Base-by-base conservation (phyloP, 2,797 vertebrate species). In the Alcedo quadribrachys region DNA sequence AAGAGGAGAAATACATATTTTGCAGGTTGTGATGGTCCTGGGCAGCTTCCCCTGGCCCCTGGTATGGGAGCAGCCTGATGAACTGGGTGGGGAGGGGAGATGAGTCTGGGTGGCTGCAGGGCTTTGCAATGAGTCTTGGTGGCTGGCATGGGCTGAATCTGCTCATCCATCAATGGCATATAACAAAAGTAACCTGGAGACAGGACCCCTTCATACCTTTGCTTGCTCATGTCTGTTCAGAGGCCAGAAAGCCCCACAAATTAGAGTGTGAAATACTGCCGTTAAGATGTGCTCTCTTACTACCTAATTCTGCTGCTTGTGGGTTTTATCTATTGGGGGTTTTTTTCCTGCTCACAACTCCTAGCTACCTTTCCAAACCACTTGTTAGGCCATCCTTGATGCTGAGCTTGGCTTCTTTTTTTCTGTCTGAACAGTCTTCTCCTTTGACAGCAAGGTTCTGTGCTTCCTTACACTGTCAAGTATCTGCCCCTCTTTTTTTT, bases 351-450 rank as follows among this genome's bases (percentile, higher is more conserved):
- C 24, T 91, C 1, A 0, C 33, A 67, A 25, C 28, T 91, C 55
- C 35, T 69, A 50, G 40, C 33, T 75, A 76, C 33, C 45, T 87
- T 83, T 85, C n/a, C 71, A 85, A 68, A 78, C 22, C 13, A 25
- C 69, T 78, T 91, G 62, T 42, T 90, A 81, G 94, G 66, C 70
- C 79, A 85, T 78, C 78, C 75, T 46, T 90, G 81, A 91, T 2
- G 10, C 78, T 80, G 67, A 90, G 48, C 48, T 80, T 85, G 65
- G 62, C 40, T 87, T 83, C 63, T 54, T 54, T 89, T 85, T 33
- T 53, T 89, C 66, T 48, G 2, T 66, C 32, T 80, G 68, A 81
- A 40, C 12, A 66, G 19, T 33, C 60, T 79, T 57, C 35, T 89
- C 43, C 51, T 91, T 53, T 89, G 55, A 81, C 62, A 89, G 58